Evolutionary conservation across 2,113 vertebrate species (phyloP), one percentile per base, ranked within the genome.

Genomic region (Pungitius pungitius): DNA sequence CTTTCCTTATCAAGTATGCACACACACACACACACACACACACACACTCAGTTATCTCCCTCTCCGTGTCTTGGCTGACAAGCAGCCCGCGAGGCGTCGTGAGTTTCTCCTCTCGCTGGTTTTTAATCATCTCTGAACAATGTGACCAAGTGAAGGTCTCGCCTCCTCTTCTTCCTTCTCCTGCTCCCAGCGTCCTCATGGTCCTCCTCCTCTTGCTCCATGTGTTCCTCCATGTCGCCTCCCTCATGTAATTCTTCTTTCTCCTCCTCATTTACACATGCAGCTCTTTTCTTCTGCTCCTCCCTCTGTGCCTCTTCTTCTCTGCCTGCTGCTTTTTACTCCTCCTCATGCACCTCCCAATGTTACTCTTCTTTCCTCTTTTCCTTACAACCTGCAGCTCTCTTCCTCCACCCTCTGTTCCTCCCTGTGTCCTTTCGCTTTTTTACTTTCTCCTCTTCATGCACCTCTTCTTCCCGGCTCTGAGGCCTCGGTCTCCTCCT

Each of bases 111-210:
- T 89, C 87, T 91, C 81, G 45, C 82, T 89, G 86, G 71, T 84
- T 91, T 91, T 91, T 91, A 91, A 91, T 91, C 86, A 91, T 91
- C 86, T 87, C 83, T 72, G 81, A 88, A 90, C 88, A 90, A 90
- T 90, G 88, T 83, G 80, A 86, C 82, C 84, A 66, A 69, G 74
- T 85, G 77, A 87, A 67, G 42, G 35, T 47, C 4, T 47, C 64
- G 55, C 51, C 64, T 68, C 71, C 68, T 66, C 55, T 7, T 58
- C 65, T 13, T 26, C 67, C 49, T 64, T 66, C 26, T 62, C 77
- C 6, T 72, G 73, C 33, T 64, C 57, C 18, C 77, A n/a, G n/a
- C n/a, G n/a, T n/a, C n/a, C n/a, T n/a, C n/a, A n/a, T n/a, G n/a
- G n/a, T n/a, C 20, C 12, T 57, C 54, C 8, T 24, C 35, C 24